These are phyloP conservation scores for Melinaea menophilus DNA, from an alignment of 2,888 invertebrate genomes.

Conservation along the genomic window DNA sequence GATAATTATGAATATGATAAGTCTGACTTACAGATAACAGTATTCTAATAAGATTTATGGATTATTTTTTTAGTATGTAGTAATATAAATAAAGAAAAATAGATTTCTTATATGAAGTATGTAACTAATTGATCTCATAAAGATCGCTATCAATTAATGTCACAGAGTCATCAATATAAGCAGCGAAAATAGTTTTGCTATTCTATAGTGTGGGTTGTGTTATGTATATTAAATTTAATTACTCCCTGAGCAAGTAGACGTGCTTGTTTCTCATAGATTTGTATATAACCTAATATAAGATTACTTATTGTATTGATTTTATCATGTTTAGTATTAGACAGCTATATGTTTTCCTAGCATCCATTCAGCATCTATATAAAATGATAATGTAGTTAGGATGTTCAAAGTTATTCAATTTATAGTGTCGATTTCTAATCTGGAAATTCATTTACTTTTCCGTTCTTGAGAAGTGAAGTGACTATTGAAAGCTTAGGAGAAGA, in stretches of 20 bases:
- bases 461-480: conserved; percentile 16
- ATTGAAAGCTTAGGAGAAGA: conserved; percentile 12
- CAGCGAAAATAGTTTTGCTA: conserved; percentile 53
- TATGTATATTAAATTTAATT: conserved; percentile 67
- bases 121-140: no score
- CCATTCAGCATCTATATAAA: conserved; percentile 17
- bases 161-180: conserved; percentile 41
- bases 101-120: no score
- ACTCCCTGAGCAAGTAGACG: conserved; percentile 64
- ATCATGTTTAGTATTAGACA: conserved; percentile 29
- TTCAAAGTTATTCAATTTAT: conserved; percentile 26
- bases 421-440: conserved; percentile 17
- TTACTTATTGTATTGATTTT: conserved; percentile 42
- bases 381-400: conserved; percentile 31
- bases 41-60: no score
- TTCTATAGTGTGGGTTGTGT: conserved; percentile 77
- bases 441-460: conserved; percentile 16
- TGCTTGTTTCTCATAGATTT: conserved; percentile 67
- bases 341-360: conserved; percentile 28
- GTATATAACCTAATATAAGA: conserved; percentile 70
- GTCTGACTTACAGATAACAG: no score
- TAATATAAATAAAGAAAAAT: no score
- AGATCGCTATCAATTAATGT: not conserved
- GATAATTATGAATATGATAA: no score
- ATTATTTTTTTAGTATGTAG: no score